Conservation (phyloP, 2,113 vertebrate species). For the Nematolebias whitei region DNA sequence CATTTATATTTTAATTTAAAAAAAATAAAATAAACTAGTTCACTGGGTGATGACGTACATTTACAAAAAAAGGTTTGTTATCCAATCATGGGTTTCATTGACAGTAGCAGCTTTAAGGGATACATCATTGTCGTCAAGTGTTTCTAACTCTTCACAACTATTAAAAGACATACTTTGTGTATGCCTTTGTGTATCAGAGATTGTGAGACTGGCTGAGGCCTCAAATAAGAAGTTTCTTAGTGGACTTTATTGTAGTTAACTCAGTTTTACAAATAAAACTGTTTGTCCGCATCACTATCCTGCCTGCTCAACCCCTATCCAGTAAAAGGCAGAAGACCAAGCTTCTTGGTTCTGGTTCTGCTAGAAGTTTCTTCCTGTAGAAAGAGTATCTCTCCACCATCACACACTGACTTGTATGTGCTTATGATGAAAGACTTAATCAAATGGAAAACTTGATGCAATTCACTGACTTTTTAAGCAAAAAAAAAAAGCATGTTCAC, state of each 20-base stretch:
- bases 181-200: too few relatives aligned
- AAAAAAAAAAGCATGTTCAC: too few relatives aligned
- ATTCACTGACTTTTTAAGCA: too few relatives aligned
- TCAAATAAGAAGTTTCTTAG: too few relatives aligned
- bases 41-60: background rate
- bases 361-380: background rate
- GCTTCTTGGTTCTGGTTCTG: background rate
- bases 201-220: too few relatives aligned
- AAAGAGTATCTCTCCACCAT: background rate
- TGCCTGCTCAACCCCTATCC: too few relatives aligned
- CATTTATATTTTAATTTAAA: constrained; percentile 2
- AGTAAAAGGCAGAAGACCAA: too few relatives aligned
- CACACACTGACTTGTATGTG: too few relatives aligned
- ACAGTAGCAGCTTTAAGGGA: constrained; percentile 21
- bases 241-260: too few relatives aligned
- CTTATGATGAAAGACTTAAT: too few relatives aligned
- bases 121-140: constrained; percentile 5
- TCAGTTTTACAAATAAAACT: background rate
- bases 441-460: too few relatives aligned
- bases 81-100: constrained; percentile 21
- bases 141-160: constrained; percentile 3
- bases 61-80: constrained; percentile 16
- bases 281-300: background rate
- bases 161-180: background rate
- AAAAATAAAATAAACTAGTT: constrained; percentile 19